Percentiles rank a stretch among this genome's conserved stretches.
Conservation (phyloP, 2,888 invertebrate genomes). For the Odontothrips loti region DNA sequence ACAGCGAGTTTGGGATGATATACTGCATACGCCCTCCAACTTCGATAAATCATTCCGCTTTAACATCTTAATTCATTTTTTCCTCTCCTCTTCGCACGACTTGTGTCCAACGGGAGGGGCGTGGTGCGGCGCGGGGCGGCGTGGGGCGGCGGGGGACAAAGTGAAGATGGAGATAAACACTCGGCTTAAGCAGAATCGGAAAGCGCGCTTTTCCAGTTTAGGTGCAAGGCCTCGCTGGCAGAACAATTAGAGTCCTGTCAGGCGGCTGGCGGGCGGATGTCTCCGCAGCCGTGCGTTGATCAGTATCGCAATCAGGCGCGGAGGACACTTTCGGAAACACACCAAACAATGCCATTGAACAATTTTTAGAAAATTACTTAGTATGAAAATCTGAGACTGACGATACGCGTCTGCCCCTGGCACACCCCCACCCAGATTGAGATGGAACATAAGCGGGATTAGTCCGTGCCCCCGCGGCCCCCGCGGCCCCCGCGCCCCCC, state of each 20-base stretch:
- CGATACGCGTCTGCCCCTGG: no score
- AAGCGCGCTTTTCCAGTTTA: conserved; percentile 9
- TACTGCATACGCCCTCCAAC: conserved; percentile 19
- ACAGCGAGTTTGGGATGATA: conserved; percentile 26
- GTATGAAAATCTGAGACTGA: no score
- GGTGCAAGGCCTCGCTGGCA: not conserved
- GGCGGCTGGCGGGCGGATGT: not conserved
- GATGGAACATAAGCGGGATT: no score
- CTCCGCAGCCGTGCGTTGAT: not conserved
- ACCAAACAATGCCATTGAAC: not conserved
- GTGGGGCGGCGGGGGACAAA: not conserved
- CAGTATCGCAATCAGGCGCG: not conserved
- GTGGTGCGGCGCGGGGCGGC: not conserved
- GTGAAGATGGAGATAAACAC: conserved; percentile 16
- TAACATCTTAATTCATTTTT: conserved; percentile 27
- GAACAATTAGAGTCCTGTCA: conserved; percentile 6
- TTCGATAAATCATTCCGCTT: conserved; percentile 23
- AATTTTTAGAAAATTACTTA: no score
- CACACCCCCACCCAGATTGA: not conserved
- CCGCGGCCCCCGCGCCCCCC: not conserved
- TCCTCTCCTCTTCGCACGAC: conserved; percentile 19
- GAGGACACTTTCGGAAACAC: no score
- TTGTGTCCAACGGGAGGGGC: conserved; percentile 11
- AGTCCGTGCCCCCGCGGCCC: no score
- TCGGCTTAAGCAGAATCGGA: not conserved